Conservation (phyloP, 2,113 vertebrate genomes). For the Xenopus laevis region DNA sequence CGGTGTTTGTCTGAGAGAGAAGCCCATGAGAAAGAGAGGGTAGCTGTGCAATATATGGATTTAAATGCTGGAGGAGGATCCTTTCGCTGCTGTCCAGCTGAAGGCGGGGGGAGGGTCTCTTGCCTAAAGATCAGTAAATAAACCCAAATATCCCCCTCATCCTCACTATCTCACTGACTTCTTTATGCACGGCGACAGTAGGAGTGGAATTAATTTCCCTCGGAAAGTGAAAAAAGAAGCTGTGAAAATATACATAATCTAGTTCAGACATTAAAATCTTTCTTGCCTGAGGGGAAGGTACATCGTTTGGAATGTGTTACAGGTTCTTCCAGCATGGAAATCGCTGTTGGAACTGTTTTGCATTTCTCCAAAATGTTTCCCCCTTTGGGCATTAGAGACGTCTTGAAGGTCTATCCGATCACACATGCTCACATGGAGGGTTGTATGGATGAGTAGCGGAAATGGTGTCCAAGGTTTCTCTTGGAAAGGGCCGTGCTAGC, state of each 20-base stretch:
- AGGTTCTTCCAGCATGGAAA: neutral
- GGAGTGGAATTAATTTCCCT: neutral
- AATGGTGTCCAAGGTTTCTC: no score
- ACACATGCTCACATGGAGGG: no score
- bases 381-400: neutral
- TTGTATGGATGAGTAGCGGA: no score
- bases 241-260: neutral
- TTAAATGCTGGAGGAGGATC: slow-evolving; percentile 39
- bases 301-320: neutral
- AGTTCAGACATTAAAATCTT: neutral
- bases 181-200: neutral
- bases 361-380: neutral
- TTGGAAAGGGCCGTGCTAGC: no score
- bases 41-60: slow-evolving; percentile 22
- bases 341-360: neutral
- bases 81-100: slow-evolving; percentile 27
- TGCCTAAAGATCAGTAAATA: slow-evolving; percentile 27
- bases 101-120: slow-evolving; percentile 28
- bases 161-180: neutral
- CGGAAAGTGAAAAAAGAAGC: neutral
- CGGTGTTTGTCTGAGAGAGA: slow-evolving; percentile 25
- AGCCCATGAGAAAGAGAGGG: slow-evolving; percentile 24
- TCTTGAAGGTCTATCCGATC: neutral
- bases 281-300: neutral
- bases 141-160: slow-evolving; percentile 14